Base-by-base conservation (phyloP, 1,140 invertebrate genomes). In the Chrysoperla carnea region DNA sequence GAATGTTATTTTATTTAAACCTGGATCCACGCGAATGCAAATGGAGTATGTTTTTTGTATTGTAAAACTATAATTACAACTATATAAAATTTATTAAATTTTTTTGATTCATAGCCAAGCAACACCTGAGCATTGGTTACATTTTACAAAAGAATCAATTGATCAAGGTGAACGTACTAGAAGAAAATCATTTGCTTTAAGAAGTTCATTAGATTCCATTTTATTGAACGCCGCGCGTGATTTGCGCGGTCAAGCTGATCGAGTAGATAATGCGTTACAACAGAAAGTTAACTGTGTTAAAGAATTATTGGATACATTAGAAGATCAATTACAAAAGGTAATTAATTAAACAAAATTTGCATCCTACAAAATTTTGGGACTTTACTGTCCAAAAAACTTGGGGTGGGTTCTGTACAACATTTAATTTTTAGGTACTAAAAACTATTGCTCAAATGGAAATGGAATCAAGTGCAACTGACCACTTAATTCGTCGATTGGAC, bases 221-320 rank as follows among this genome's bases (percentile, higher is more conserved):
- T 59, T 81, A 29, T 62, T 68, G 7, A 75, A 76, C 42, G 72
- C 70, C 1, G 69, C 81, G 1, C 64, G 74, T 44, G 79, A 83
- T 59, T 63, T 87, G 8, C 66, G 80, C 17, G 71, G 66, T 23
- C 81, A 84, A 62, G 79, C 79, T 0, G 80, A 81, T 56, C 60
- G 60, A 37, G 79, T 84, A 1, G 79, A 84, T 51, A 61, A 70
- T 39, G 72, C 74, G 1, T 53, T 85, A 33, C 67, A 67, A 0
- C 66, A 74, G 39, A 72, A 78, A 27, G 72, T 82, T 14, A 69
- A 71, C 29, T 71, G 78, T 39, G 77, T 71, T 0, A 70, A 81
- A 49, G 73, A 81, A 57, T 58, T 76, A 1, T 64, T 72, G 27
- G 64, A 70, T 12, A 70, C 72, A 46, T 57, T 83, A 39, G 76